Evolutionary conservation across 2,113 vertebrate species (phyloP).

Genomic region (Oryzias curvinotus): DNA sequence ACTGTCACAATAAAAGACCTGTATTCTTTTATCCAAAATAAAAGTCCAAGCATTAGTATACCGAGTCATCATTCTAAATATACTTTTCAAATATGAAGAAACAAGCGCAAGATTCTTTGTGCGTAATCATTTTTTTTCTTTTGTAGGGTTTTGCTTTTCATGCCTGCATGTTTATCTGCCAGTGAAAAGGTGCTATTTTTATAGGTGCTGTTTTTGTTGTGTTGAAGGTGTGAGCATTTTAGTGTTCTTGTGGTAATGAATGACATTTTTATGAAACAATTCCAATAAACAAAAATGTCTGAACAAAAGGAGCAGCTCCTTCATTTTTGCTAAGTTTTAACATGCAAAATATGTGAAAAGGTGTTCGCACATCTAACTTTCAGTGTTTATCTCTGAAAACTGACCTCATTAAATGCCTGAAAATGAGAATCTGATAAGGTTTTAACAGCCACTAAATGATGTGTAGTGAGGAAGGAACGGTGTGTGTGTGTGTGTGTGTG

Average conservation of each 20-base stretch:
- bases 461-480: conserved; percentile 9
- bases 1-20: no score
- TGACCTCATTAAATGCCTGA: not conserved
- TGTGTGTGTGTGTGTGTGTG: conserved; percentile 1
- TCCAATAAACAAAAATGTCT: conserved; percentile 59
- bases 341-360: not conserved
- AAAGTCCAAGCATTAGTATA: conserved; percentile 28
- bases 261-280: conserved; percentile 47
- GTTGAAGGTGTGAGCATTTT: conserved; percentile 27
- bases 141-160: conserved; percentile 38
- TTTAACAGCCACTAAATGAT: not conserved
- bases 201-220: conserved; percentile 56
- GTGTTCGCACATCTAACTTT: not conserved
- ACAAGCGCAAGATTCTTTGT: conserved; percentile 56
- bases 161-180: conserved; percentile 60
- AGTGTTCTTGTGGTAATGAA: conserved; percentile 25
- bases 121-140: conserved; percentile 50
- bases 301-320: not conserved
- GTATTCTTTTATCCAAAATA: not conserved
- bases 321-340: not conserved
- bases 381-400: no score
- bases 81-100: conserved; percentile 62
- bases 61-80: conserved; percentile 15
- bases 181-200: conserved; percentile 69
- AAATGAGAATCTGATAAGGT: not conserved